phyloP scores from a whole-genome alignment of 2,797 vertebrate species.

The Hippoglossus hippoglossus region DNA sequence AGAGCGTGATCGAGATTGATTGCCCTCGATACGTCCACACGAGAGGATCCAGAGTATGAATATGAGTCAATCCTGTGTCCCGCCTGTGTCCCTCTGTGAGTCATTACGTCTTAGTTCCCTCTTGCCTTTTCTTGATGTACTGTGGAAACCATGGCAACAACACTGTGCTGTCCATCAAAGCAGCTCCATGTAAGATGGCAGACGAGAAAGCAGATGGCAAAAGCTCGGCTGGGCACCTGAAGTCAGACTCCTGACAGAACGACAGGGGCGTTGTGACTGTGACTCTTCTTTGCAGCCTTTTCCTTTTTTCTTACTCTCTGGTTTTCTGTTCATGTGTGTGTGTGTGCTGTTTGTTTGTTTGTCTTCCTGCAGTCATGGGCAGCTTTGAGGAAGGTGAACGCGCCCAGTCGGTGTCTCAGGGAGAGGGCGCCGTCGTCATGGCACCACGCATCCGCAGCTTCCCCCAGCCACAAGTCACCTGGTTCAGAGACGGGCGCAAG shows the following conservation, averaged over 20 bases:
- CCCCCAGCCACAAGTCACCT: conserved; percentile 96
- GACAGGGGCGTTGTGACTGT: background rate
- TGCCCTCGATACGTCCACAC: conserved; percentile 21
- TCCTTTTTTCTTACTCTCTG: background rate
- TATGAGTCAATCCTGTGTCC: conserved; percentile 55
- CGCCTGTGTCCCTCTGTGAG: conserved; percentile 61
- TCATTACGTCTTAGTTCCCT: conserved; percentile 45
- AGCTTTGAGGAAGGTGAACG: conserved; percentile 92
- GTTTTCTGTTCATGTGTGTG: background rate
- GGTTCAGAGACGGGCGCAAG: conserved; percentile 96
- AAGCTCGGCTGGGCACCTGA: conserved; percentile 25
- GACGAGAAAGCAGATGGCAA: conserved; percentile 53
- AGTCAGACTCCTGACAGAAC: conserved; percentile 23
- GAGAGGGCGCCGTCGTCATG: conserved; percentile 90
- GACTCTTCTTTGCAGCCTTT: background rate
- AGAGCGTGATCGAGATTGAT: conserved; percentile 58
- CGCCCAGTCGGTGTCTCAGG: conserved; percentile 90
- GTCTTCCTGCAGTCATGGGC: conserved; percentile 90
- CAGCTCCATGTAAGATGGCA: conserved; percentile 28
- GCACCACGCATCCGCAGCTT: conserved; percentile 94
- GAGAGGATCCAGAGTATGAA: conserved; percentile 49
- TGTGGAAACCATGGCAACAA: conserved; percentile 70
- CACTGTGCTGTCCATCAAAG: conserved; percentile 54
- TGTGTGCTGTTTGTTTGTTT: background rate
- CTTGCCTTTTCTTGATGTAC: conserved; percentile 42